Conservation (phyloP, 2,797 vertebrate genomes). For the Ctenopoma kingsleyae region DNA sequence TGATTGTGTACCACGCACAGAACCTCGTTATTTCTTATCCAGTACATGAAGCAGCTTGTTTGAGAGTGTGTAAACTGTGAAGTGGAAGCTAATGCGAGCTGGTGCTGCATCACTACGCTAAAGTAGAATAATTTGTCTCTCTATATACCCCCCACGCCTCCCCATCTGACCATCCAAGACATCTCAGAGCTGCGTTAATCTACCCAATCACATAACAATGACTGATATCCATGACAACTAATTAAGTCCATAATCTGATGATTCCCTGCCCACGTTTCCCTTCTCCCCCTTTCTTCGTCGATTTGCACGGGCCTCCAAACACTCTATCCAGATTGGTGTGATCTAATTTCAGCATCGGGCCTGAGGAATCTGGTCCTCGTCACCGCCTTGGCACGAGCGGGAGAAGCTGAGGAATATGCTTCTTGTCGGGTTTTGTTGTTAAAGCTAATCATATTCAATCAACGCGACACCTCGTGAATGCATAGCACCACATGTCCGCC, state of each 20-base stretch:
- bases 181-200: conserved; percentile 50
- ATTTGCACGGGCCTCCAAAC: conserved; percentile 53
- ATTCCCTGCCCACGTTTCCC: conserved; percentile 52
- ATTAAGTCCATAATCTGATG: conserved; percentile 74
- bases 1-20: not conserved
- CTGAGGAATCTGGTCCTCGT: conserved; percentile 71
- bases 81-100: conserved; percentile 41
- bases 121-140: conserved; percentile 27
- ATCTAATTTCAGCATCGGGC: conserved; percentile 71
- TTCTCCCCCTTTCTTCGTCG: conserved; percentile 34
- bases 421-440: conserved; percentile 23
- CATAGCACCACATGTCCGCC: conserved; percentile 31
- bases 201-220: conserved; percentile 50
- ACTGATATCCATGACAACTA: conserved; percentile 67
- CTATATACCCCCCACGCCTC: not conserved
- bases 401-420: conserved; percentile 19
- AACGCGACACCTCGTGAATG: not conserved
- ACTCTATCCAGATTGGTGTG: conserved; percentile 63
- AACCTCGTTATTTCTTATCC: not conserved
- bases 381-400: conserved; percentile 40
- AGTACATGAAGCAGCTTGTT: conserved; percentile 9
- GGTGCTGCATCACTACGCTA: conserved; percentile 34
- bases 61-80: conserved; percentile 42
- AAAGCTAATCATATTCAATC: conserved; percentile 56
- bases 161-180: conserved; percentile 7